Conservation (phyloP, 2,113 vertebrate species). For the Rhombomys opimus region DNA sequence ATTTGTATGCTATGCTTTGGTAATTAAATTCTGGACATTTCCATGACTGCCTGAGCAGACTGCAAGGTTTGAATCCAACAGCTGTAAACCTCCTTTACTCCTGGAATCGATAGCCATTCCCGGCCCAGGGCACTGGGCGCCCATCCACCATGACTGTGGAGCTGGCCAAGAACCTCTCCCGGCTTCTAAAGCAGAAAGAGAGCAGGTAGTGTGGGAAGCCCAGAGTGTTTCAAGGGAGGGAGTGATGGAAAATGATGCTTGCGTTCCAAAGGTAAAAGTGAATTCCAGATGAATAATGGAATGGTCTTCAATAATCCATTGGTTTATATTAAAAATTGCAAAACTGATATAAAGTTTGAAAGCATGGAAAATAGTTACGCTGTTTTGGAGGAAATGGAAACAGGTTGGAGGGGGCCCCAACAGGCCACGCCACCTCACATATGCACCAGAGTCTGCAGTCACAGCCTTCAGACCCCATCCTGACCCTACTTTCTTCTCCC, state of each 20-base stretch:
- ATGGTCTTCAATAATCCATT: conserved; percentile 70
- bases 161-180: not conserved
- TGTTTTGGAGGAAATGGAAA: not conserved
- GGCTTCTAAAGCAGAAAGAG: not conserved
- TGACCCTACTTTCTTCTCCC: not conserved
- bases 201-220: not conserved
- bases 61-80: not conserved
- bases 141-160: not conserved
- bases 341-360: conserved; percentile 35
- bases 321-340: conserved; percentile 60
- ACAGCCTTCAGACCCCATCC: not conserved
- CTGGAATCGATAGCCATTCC: not conserved
- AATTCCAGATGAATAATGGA: conserved; percentile 63
- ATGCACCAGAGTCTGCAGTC: not conserved
- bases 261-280: conserved; percentile 21
- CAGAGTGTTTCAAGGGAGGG: not conserved
- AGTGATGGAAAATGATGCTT: not conserved
- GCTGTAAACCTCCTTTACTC: not conserved
- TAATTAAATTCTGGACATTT: conserved; percentile 46
- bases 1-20: not conserved
- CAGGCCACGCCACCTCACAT: rapidly evolving
- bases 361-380: not conserved
- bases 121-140: not conserved
- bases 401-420: not conserved
- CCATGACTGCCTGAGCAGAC: not conserved